phyloP scores from a whole-genome alignment of 2,888 invertebrate species.

The Bhutanitis thaidina region DNA sequence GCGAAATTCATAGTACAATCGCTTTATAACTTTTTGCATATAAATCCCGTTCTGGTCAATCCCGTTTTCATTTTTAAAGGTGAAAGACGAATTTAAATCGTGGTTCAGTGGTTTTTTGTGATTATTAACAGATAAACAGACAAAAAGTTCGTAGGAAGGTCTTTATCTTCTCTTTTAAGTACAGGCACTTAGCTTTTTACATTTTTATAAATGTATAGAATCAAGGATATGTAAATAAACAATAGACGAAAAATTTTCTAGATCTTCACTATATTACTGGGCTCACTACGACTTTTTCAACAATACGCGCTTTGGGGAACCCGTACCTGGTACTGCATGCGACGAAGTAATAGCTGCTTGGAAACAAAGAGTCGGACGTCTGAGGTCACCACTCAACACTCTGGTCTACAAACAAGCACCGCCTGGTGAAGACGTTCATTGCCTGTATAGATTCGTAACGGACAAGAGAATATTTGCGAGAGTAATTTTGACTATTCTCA shows the following conservation, averaged over 20 bases:
- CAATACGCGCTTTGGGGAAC: conserved; percentile 91
- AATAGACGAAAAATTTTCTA: conserved; percentile 38
- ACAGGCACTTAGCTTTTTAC: no score
- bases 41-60: no score
- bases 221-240: no score
- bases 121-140: no score
- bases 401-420: conserved; percentile 90
- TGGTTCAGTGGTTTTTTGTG: no score
- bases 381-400: conserved; percentile 92
- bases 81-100: no score
- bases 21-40: no score
- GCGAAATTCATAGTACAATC: no score
- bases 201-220: no score
- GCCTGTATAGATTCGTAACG: conserved; percentile 91
- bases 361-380: conserved; percentile 86
- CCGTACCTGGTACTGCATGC: conserved; percentile 89
- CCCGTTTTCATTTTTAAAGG: no score
- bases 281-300: conserved; percentile 97
- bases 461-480: conserved; percentile 90
- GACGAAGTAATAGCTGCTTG: conserved; percentile 94
- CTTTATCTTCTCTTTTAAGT: no score
- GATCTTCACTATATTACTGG: conserved; percentile 95
- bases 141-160: no score
- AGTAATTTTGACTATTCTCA: conserved; percentile 87
- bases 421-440: conserved; percentile 86